These are phyloP conservation scores for Poecilia gillii DNA, from an alignment of 2,797 vertebrate genomes.

Conservation along the genomic window DNA sequence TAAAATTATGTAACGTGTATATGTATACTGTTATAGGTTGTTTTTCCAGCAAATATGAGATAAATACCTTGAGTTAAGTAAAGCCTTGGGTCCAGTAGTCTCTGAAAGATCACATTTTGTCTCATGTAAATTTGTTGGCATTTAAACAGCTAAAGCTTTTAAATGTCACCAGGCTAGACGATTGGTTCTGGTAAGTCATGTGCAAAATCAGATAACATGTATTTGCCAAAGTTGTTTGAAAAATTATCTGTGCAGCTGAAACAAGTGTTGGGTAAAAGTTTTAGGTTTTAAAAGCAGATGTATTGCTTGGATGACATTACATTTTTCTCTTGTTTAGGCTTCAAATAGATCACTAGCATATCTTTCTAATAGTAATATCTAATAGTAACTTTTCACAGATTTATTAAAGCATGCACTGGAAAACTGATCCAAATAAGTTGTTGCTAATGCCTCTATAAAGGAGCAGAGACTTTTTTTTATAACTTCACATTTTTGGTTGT, in stretches of 20 bases:
- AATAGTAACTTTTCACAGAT: neutral
- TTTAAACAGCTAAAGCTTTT: constrained; percentile 3
- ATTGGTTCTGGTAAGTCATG: constrained; percentile 1
- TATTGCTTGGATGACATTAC: neutral
- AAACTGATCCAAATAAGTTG: neutral
- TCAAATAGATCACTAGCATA: neutral
- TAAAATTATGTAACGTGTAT: neutral
- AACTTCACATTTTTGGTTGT: too few relatives aligned
- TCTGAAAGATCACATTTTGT: neutral
- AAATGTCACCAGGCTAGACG: neutral
- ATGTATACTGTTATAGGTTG: neutral
- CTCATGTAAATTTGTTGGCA: neutral
- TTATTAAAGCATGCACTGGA: neutral
- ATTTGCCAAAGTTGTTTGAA: neutral
- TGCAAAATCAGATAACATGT: neutral
- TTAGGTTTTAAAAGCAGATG: neutral
- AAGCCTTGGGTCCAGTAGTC: neutral
- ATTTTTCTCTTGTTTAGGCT: neutral
- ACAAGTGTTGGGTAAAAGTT: neutral
- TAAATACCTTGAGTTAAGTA: neutral
- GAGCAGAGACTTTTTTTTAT: neutral
- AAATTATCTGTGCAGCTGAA: neutral
- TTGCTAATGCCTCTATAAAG: neutral
- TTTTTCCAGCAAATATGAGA: neutral
- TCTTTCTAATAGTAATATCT: neutral